Conservation (phyloP, 2,797 vertebrate species). For the Spatula versicolor region DNA sequence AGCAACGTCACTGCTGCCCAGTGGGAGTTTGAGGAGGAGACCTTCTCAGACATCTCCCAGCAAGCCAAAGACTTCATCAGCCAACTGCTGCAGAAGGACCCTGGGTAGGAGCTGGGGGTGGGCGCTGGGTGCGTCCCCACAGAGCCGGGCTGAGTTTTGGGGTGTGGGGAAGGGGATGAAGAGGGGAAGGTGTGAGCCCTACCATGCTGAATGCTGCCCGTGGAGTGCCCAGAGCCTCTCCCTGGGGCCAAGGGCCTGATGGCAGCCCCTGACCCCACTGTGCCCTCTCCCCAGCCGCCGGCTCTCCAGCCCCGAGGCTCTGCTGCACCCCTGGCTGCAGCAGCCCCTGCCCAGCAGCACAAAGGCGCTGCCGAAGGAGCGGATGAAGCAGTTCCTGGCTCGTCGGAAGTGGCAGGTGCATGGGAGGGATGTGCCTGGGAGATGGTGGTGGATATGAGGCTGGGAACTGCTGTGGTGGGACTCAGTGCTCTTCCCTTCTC, state of each 20-base stretch:
- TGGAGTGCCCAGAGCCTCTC: no score
- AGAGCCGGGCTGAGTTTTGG: not conserved
- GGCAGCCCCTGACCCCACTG: accelerated
- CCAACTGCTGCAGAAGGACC: conserved; percentile 83
- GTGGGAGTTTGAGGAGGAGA: conserved; percentile 89
- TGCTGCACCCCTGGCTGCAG: conserved; percentile 87
- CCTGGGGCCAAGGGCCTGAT: not conserved
- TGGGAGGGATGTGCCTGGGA: no score
- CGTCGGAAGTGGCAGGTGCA: conserved; percentile 90
- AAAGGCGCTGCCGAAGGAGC: conserved; percentile 85
- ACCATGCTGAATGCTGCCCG: accelerated
- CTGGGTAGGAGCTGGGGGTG: conserved; percentile 70
- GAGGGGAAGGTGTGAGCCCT: not conserved
- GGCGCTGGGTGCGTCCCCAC: not conserved
- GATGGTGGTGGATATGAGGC: accelerated
- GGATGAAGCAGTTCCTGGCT: conserved; percentile 87
- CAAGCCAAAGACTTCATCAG: conserved; percentile 88
- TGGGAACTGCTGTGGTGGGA: not conserved
- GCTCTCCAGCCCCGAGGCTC: conserved; percentile 78
- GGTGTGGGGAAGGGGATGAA: not conserved
- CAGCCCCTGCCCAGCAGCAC: conserved; percentile 58
- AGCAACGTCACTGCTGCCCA: conserved; percentile 84
- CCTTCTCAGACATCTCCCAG: conserved; percentile 84
- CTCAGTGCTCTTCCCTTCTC: not conserved
- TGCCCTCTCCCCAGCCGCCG: conserved; percentile 68